Conservation (phyloP, 2,888 invertebrate species). For the Ichneumoninae sp. region DNA sequence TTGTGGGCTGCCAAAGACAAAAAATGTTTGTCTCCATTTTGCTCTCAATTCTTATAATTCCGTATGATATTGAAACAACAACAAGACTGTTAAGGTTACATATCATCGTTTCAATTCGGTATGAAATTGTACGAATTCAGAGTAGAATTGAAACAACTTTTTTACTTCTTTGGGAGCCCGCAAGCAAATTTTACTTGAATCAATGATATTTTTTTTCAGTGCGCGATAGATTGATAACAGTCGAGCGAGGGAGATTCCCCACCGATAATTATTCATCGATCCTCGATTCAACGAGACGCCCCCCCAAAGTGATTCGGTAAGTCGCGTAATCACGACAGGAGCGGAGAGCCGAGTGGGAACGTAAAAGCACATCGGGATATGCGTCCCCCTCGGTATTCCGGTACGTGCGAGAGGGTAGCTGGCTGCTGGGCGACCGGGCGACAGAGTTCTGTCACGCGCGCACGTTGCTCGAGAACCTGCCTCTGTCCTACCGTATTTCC, state of each 20-base stretch:
- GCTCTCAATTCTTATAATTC: too few relatives aligned
- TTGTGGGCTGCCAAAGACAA: too few relatives aligned
- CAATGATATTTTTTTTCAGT: too few relatives aligned
- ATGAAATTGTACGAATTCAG: too few relatives aligned
- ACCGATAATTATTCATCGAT: slow-evolving; percentile 58
- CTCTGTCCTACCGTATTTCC: not conserved
- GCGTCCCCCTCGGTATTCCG: slow-evolving; percentile 51
- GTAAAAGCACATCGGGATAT: slow-evolving; percentile 64
- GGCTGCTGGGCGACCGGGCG: slow-evolving; percentile 25
- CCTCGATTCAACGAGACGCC: slow-evolving; percentile 28
- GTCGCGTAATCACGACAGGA: slow-evolving; percentile 58
- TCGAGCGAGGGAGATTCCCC: not conserved
- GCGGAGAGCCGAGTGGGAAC: slow-evolving; percentile 42
- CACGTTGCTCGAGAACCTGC: slow-evolving; percentile 49
- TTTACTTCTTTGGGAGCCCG: too few relatives aligned
- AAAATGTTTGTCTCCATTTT: too few relatives aligned
- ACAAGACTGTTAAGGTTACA: too few relatives aligned
- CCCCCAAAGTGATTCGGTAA: slow-evolving; percentile 57
- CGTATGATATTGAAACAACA: too few relatives aligned
- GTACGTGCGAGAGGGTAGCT: slow-evolving; percentile 39
- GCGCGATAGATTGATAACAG: slow-evolving; percentile 29
- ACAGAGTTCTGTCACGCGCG: slow-evolving; percentile 62
- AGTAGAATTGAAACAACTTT: too few relatives aligned
- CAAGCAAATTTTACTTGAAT: too few relatives aligned
- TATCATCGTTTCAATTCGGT: too few relatives aligned